Evolutionary conservation across 1,140 invertebrate genomes (phyloP).

Genomic region (Oreohelix idahoensis): DNA sequence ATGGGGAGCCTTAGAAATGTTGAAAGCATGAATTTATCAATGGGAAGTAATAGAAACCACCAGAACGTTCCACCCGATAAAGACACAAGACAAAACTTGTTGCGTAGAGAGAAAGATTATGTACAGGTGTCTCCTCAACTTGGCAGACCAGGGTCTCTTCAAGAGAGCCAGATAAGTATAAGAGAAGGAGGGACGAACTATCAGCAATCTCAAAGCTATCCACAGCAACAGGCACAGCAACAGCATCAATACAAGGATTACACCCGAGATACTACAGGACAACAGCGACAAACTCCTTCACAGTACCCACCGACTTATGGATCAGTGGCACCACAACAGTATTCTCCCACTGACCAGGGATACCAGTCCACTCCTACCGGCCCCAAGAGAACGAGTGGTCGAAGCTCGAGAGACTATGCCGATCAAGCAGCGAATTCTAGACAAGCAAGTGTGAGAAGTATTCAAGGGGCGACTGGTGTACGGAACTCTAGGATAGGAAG

Average conservation of each 20-base stretch:
- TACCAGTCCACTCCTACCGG: not conserved
- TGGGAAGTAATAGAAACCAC: not conserved
- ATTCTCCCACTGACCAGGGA: constrained; percentile 7
- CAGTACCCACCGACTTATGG: not conserved
- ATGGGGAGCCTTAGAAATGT: not conserved
- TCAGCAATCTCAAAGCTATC: not conserved
- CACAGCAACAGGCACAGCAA: not conserved
- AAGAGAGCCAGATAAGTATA: not conserved
- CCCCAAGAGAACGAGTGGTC: not conserved
- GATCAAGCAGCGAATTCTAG: not conserved
- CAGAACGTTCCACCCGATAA: too few relatives aligned
- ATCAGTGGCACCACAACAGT: not conserved
- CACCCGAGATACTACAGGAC: not conserved
- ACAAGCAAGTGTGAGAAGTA: not conserved
- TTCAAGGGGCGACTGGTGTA: not conserved
- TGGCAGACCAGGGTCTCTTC: not conserved
- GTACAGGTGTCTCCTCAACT: not conserved
- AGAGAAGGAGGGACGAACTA: not conserved
- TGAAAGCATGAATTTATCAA: not conserved
- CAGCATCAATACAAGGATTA: not conserved
- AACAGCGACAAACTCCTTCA: not conserved
- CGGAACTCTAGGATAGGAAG: not conserved
- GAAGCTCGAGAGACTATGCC: not conserved
- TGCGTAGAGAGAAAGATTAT: not conserved
- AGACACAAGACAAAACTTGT: not conserved